Evolutionary conservation across 2,888 invertebrate species (phyloP).

Genomic region (Hartigia nigra): DNA sequence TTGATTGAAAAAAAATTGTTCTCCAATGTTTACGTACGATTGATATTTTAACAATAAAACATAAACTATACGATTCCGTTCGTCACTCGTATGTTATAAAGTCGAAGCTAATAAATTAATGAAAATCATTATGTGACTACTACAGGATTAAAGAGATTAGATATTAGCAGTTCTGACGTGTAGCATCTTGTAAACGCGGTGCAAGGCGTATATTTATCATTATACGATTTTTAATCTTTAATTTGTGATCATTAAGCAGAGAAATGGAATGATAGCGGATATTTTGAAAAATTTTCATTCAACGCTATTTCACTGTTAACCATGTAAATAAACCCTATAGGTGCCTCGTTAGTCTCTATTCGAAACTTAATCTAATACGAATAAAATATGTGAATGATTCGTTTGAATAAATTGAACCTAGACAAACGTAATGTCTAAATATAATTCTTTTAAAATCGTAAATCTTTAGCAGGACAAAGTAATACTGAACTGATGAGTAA

Average conservation of each 20-base stretch:
- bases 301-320: not conserved
- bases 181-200: not conserved
- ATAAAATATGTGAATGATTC: not conserved
- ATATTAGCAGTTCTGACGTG: not conserved
- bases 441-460: not conserved
- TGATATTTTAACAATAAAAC: not conserved
- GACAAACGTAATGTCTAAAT: not conserved
- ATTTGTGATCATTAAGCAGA: not conserved
- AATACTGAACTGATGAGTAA: not conserved
- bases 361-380: not conserved
- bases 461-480: not conserved
- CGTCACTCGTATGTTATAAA: not conserved
- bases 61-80: not conserved
- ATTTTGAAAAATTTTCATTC: not conserved
- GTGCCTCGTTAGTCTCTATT: not conserved
- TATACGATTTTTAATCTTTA: not conserved
- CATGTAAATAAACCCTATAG: not conserved
- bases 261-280: not conserved
- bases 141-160: not conserved
- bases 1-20: not conserved
- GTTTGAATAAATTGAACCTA: not conserved
- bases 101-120: not conserved
- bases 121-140: not conserved
- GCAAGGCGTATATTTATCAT: not conserved
- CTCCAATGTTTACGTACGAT: not conserved